Percentiles rank a stretch among this genome's conserved stretches.
These are phyloP conservation scores for Agrilus planipennis DNA, from an alignment of 1,140 invertebrate species.

Conservation along the genomic window DNA sequence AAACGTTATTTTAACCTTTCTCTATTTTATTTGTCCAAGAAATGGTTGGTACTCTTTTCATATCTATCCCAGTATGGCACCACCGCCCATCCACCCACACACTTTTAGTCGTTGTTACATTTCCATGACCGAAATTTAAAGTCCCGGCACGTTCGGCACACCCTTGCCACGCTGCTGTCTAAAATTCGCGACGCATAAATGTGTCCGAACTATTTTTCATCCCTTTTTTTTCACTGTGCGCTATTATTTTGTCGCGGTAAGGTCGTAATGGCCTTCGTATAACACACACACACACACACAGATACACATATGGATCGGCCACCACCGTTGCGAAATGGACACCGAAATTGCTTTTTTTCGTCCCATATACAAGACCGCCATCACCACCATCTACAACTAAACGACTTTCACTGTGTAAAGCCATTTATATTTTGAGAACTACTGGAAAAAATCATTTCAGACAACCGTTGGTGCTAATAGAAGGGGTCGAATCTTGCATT, in stretches of 20 bases:
- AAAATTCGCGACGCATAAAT: constrained; percentile 28
- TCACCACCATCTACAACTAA: too few species aligned
- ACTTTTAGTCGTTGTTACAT: too few species aligned
- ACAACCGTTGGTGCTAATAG: too few species aligned
- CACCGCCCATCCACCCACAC: too few species aligned
- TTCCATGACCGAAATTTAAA: constrained; percentile 11
- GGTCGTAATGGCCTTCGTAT: constrained; percentile 27
- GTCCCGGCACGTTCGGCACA: constrained; percentile 27
- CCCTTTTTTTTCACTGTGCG: constrained; percentile 32
- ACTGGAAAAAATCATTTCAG: too few species aligned
- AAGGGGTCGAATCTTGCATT: too few species aligned
- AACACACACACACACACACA: constrained; percentile 30
- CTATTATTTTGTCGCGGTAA: constrained; percentile 26
- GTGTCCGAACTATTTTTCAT: constrained; percentile 36
- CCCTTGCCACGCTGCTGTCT: constrained; percentile 16
- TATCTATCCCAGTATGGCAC: too few species aligned
- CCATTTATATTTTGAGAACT: too few species aligned
- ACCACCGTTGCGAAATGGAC: constrained; percentile 19
- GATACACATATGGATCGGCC: constrained; percentile 25
- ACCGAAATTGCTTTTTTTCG: constrained; percentile 14
- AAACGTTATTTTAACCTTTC: too few species aligned
- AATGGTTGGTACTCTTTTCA: too few species aligned
- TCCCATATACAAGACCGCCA: constrained; percentile 4
- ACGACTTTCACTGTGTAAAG: too few species aligned
- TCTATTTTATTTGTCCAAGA: too few species aligned